phyloP scores from a whole-genome alignment of 1,140 invertebrate genomes.

The Lordiphosa stackelbergi region DNA sequence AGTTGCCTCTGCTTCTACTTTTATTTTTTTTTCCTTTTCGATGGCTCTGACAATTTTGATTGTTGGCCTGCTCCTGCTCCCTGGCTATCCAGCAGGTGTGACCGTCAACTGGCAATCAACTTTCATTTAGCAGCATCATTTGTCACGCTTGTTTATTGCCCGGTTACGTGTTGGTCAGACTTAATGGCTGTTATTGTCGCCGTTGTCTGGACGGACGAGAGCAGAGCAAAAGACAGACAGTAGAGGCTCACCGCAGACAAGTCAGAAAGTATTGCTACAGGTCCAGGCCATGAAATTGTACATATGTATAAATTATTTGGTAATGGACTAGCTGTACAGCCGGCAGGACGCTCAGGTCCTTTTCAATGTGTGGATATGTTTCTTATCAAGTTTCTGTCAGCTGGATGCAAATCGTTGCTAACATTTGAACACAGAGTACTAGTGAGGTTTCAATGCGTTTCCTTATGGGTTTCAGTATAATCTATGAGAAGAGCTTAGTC shows the following conservation, averaged over 20 bases:
- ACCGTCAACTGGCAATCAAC: slow-evolving; percentile 72
- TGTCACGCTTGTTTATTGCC: slow-evolving; percentile 74
- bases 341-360: too few relatives aligned
- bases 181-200: slow-evolving; percentile 70
- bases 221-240: background rate
- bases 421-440: too few relatives aligned
- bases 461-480: too few relatives aligned
- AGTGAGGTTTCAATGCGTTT: too few relatives aligned
- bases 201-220: background rate
- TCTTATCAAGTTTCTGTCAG: too few relatives aligned
- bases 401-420: too few relatives aligned
- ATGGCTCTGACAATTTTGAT: slow-evolving; percentile 59
- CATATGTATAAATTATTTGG: too few relatives aligned
- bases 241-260: background rate
- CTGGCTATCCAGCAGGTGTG: slow-evolving; percentile 45
- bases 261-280: slow-evolving; percentile 14
- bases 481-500: too few relatives aligned
- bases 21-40: slow-evolving; percentile 26
- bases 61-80: slow-evolving; percentile 27
- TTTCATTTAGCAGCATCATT: slow-evolving; percentile 75
- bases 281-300: background rate
- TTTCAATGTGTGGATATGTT: too few relatives aligned
- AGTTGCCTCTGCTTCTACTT: slow-evolving; percentile 4
- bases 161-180: slow-evolving; percentile 68
- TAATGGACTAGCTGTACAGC: too few relatives aligned